Percentiles rank a stretch among this genome's conserved stretches.
These are phyloP conservation scores for Cavia aperea DNA, from an alignment of 2,113 vertebrate species.

Conservation along the genomic window DNA sequence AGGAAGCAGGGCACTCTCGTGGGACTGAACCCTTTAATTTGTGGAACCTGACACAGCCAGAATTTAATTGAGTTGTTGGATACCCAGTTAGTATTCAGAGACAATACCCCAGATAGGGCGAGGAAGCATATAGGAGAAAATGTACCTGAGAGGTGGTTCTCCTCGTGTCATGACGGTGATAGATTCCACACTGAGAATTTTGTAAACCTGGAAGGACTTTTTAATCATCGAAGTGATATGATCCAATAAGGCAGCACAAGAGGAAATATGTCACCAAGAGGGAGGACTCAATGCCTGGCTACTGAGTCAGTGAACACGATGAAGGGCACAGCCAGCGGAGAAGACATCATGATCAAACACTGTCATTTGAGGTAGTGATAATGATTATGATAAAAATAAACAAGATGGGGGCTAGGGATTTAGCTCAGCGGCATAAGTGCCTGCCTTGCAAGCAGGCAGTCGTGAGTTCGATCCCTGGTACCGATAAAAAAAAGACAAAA, in stretches of 20 bases:
- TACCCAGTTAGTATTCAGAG: neutral
- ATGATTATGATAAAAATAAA: neutral
- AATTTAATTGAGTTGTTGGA: neutral
- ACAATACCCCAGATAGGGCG: neutral
- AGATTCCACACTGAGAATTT: neutral
- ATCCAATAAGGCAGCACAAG: neutral
- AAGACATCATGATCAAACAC: neutral
- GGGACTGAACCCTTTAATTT: neutral
- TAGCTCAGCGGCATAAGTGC: no score
- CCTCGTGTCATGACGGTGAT: neutral
- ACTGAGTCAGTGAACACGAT: neutral
- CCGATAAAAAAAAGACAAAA: no score
- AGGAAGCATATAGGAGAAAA: neutral
- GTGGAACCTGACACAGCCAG: neutral
- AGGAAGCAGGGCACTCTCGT: neutral
- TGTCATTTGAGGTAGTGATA: neutral
- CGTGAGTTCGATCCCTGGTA: no score
- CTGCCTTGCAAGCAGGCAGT: no score
- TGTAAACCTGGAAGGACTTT: neutral
- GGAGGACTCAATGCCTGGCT: neutral
- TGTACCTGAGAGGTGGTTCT: neutral
- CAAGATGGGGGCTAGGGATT: no score
- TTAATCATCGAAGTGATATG: neutral
- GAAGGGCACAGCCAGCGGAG: neutral
- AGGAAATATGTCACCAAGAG: neutral